phyloP scores from a whole-genome alignment of 2,888 invertebrate species.

The Orthosia gothica region DNA sequence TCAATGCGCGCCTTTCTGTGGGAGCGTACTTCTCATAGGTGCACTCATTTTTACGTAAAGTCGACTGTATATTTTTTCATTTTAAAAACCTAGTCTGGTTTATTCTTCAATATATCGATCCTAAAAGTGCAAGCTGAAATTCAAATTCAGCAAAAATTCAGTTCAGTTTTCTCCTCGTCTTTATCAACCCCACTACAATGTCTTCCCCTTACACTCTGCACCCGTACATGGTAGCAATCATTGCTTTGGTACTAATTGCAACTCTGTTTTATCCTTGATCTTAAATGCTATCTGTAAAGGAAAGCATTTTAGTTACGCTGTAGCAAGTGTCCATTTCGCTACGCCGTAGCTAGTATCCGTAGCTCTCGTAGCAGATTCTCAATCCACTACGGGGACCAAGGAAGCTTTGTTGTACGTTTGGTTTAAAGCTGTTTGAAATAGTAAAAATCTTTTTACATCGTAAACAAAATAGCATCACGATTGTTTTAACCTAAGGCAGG shows the following conservation, averaged over 20 bases:
- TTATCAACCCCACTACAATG: neutral
- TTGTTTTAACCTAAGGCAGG: too few species aligned
- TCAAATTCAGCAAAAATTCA: too few species aligned
- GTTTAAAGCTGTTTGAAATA: neutral
- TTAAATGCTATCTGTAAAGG: conserved; percentile 8
- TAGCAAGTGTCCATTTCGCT: conserved; percentile 17
- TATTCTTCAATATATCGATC: too few species aligned
- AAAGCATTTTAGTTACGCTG: conserved; percentile 41
- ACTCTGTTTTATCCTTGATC: conserved; percentile 31
- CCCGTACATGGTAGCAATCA: conserved; percentile 20
- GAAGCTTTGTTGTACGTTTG: neutral
- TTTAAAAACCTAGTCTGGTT: too few species aligned
- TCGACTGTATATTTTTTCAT: too few species aligned
- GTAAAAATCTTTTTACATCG: neutral
- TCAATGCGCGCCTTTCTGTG: too few species aligned
- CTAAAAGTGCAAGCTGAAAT: neutral
- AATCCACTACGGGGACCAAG: conserved; percentile 2
- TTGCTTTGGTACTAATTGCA: conserved; percentile 23
- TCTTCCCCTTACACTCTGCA: conserved; percentile 11
- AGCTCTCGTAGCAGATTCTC: conserved; percentile 12
- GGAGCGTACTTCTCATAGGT: too few species aligned
- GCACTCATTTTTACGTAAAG: too few species aligned
- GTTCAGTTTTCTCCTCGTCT: too few species aligned
- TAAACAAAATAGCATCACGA: too few species aligned
- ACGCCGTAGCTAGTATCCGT: conserved; percentile 15